Evolutionary conservation across 2,888 invertebrate genomes (phyloP).

Genomic region (Nycteola revayana): DNA sequence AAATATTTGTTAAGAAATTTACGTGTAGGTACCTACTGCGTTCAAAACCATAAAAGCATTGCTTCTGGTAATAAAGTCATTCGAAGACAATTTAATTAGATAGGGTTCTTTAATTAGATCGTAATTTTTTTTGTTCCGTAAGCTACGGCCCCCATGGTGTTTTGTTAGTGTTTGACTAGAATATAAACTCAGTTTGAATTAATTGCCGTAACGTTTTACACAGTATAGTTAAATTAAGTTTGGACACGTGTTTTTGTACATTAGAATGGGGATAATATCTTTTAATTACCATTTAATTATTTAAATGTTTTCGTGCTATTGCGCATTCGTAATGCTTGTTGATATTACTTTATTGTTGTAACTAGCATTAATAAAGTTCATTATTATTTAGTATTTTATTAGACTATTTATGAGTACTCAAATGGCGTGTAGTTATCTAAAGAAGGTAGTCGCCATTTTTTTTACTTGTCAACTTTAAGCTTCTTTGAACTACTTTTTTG

Average conservation of each 20-base stretch:
- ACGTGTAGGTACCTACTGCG: too few relatives aligned
- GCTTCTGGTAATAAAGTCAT: conserved; percentile 19
- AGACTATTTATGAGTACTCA: too few relatives aligned
- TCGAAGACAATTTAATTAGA: conserved; percentile 46
- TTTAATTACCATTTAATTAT: too few relatives aligned
- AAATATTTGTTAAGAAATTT: too few relatives aligned
- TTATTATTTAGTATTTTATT: too few relatives aligned
- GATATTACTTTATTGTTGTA: too few relatives aligned
- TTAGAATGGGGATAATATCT: too few relatives aligned
- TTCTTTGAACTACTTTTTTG: too few relatives aligned
- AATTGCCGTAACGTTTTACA: conserved; percentile 28
- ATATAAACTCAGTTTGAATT: conserved; percentile 27
- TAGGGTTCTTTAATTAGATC: conserved; percentile 46
- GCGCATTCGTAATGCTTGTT: neutral
- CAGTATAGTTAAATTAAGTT: conserved; percentile 30
- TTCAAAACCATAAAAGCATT: conserved; percentile 1
- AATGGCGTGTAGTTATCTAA: too few relatives aligned
- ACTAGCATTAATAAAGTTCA: neutral
- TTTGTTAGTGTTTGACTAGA: conserved; percentile 30
- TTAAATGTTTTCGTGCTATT: neutral
- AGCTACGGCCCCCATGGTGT: conserved; percentile 21
- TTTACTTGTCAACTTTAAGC: too few relatives aligned
- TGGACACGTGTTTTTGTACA: conserved; percentile 26
- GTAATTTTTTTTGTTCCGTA: conserved; percentile 46
- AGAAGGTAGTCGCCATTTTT: too few relatives aligned